phyloP scores from a whole-genome alignment of 2,113 vertebrate genomes.

The Pterocles orientalis region DNA sequence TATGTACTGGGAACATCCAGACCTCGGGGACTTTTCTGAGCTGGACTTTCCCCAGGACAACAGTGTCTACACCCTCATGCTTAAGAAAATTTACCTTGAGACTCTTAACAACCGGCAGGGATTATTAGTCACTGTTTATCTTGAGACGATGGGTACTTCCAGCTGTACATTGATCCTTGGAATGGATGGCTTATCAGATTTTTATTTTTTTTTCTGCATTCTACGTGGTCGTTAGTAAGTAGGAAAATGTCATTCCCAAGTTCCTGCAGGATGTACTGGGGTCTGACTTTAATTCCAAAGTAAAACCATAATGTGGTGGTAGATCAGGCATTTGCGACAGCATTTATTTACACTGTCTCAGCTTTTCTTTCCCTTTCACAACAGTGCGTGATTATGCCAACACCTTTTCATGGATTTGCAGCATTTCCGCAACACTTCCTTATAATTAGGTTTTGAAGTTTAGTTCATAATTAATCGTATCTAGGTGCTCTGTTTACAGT shows the following conservation, averaged over 20 bases:
- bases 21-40: neutral
- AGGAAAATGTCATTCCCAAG: neutral
- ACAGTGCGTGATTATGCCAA: neutral
- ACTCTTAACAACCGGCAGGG: neutral
- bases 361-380: neutral
- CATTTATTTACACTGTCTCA: neutral
- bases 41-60: conserved; percentile 25
- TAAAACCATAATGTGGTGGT: neutral
- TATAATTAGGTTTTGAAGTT: neutral
- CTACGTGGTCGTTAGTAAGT: neutral
- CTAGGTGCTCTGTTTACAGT: neutral
- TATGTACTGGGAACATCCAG: neutral
- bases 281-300: neutral
- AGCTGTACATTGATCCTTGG: neutral
- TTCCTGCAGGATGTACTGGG: neutral
- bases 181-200: neutral
- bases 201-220: neutral
- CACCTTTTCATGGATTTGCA: neutral
- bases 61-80: neutral
- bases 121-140: neutral
- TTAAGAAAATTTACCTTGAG: conserved; percentile 1
- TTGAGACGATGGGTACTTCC: neutral
- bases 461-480: neutral
- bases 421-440: neutral
- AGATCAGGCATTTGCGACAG: neutral